Conservation (phyloP, 2,888 invertebrate species). For the Unio pictorum region DNA sequence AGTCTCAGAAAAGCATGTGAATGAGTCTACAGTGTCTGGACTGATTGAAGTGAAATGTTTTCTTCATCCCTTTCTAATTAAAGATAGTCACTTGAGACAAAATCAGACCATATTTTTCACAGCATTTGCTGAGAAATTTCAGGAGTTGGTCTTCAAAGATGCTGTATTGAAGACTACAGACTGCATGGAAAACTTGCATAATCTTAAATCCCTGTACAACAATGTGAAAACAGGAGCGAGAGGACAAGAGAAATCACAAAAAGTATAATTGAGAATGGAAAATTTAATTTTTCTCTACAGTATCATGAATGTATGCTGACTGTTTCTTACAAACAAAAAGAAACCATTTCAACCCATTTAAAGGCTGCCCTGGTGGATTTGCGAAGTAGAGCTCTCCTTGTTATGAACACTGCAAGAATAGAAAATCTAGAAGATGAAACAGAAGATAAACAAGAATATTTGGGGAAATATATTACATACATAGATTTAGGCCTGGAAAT, state of each 20-base stretch:
- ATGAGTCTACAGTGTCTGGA: constrained; percentile 43
- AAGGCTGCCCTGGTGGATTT: constrained; percentile 26
- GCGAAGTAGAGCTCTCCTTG: constrained; percentile 37
- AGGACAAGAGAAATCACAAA: constrained; percentile 37
- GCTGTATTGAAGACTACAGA: constrained; percentile 30
- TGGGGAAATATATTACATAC: constrained; percentile 12
- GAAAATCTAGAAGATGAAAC: background rate
- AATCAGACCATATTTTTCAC: no score
- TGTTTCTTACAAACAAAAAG: constrained; percentile 25
- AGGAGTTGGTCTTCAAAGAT: no score
- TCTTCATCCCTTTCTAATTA: constrained; percentile 28
- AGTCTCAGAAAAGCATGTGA: constrained; percentile 45
- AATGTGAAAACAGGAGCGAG: constrained; percentile 44
- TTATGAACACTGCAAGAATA: constrained; percentile 29
- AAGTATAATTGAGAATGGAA: constrained; percentile 27
- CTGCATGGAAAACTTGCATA: constrained; percentile 35
- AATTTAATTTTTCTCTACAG: constrained; percentile 20
- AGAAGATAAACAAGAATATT: background rate
- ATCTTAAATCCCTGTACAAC: constrained; percentile 38
- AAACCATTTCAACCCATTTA: constrained; percentile 10
- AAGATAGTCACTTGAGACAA: no score
- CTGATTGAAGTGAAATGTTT: constrained; percentile 40
- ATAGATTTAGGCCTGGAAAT: constrained; percentile 21
- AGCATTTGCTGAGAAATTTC: no score
- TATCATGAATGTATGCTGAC: constrained; percentile 10